Conservation (phyloP, 2,888 invertebrate species). For the Tiliacea aurago region DNA sequence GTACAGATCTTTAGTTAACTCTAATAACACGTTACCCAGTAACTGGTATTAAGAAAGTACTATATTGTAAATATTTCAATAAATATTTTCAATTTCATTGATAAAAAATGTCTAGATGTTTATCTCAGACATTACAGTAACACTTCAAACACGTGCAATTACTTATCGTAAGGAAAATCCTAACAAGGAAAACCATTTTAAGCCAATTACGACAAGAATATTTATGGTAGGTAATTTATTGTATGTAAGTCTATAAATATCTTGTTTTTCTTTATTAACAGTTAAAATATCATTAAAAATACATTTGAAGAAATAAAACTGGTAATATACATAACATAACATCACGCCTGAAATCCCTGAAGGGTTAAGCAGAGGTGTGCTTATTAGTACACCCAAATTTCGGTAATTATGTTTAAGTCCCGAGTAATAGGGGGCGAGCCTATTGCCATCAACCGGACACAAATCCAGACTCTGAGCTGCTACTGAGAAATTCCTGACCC, state of each 20-base stretch:
- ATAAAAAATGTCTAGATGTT: not conserved
- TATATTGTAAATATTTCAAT: slow-evolving; percentile 1
- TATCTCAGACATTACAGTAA: not conserved
- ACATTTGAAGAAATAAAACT: not conserved
- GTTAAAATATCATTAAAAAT: not conserved
- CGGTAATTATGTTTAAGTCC: no score
- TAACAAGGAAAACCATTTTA: slow-evolving; percentile 24
- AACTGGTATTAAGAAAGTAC: not conserved
- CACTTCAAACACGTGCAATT: not conserved
- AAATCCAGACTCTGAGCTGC: no score
- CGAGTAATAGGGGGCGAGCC: no score
- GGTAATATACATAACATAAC: not conserved
- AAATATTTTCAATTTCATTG: not conserved
- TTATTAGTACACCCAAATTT: no score
- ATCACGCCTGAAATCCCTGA: no score
- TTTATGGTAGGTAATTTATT: not conserved
- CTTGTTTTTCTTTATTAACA: not conserved
- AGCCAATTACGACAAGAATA: slow-evolving; percentile 11
- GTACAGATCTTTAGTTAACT: not conserved
- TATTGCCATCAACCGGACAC: no score
- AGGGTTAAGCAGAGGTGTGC: no score
- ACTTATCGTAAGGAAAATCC: slow-evolving; percentile 28
- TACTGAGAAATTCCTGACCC: no score
- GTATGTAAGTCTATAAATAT: not conserved
- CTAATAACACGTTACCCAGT: not conserved